Base-by-base conservation (phyloP, 1,140 invertebrate species). In the Cyclargus thomasi region DNA sequence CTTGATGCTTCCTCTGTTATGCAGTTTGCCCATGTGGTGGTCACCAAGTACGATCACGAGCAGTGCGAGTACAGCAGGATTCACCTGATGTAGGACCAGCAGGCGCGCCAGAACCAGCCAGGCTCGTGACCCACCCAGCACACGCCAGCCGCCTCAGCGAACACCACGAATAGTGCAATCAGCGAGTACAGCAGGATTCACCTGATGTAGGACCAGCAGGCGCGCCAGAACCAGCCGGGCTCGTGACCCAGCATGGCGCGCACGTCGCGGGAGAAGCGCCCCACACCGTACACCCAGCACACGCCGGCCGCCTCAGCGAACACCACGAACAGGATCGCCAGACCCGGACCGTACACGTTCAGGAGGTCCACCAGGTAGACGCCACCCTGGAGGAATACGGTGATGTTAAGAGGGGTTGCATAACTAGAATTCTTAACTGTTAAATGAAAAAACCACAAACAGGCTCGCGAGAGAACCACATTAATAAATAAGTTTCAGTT, bases 261-360 rank as follows among this genome's bases (percentile, higher is more conserved):
- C 59, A 99, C 97, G 85, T 99, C 97, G 47, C 93, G 92, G 7
- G 95, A 95, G 89, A 99, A 98, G 70, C 96, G 92, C 71, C 96
- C 94, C 8, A 97, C 94, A 17, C 97, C 98, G 85, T 99, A 99
- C 73, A 99, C 95, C 97, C 97, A 99, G 79, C 97, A 99, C 1
- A 99, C 95, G 0, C 97, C 97, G 7, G 99, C 95, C 0, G 97
- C 94, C 91, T 99, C 98, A 69, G 98, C 97, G 75, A 99, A 96
- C 18, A 99, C 98, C 53, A 98, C 98, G 82, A 99, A 97, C 20
- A 99, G 90, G 79, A 99, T 98, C 17, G 98, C 98, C 79, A 98
- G 94, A 0, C 97, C 97, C 8, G 97, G 97, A 6, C 98, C 97
- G 85, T 98, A 99, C 35, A 96, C 94, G 88, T 99, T 99, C 80